Conservation (phyloP, 2,888 invertebrate species). For the Chironomus riparius region DNA sequence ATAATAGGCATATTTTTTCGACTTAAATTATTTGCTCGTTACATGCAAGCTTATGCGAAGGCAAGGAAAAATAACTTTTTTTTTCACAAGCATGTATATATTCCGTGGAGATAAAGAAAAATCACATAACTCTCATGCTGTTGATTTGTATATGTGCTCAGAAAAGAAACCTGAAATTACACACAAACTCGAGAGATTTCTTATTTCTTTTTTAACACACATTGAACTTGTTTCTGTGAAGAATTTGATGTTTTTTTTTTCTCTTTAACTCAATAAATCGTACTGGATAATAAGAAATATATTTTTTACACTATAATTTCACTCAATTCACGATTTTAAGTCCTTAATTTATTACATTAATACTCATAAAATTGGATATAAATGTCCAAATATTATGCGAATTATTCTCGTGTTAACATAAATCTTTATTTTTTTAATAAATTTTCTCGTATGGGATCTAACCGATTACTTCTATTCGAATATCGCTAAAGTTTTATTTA, state of each 20-base stretch:
- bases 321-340: neutral
- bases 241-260: constrained; percentile 17
- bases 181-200: constrained; percentile 23
- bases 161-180: constrained; percentile 26
- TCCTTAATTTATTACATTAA: neutral
- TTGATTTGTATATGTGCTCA: constrained; percentile 17
- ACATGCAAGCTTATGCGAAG: neutral
- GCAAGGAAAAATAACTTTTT: constrained; percentile 3
- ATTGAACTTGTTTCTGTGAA: constrained; percentile 22
- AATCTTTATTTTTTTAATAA: neutral
- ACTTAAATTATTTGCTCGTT: too few species aligned
- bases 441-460: neutral
- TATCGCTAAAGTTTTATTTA: too few species aligned
- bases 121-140: constrained; percentile 15
- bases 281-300: neutral
- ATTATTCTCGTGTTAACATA: constrained; percentile 2
- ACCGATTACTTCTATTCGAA: neutral
- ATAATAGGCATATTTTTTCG: too few species aligned
- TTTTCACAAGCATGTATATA: neutral
- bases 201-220: constrained; percentile 9
- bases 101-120: constrained; percentile 11
- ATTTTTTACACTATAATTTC: neutral
- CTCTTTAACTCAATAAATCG: neutral
- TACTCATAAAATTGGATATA: neutral
- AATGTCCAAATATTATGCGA: constrained; percentile 5